Percentiles rank a stretch among this genome's conserved stretches.
Conservation (phyloP, 2,113 vertebrate species). For the Zosterops pallidus region DNA sequence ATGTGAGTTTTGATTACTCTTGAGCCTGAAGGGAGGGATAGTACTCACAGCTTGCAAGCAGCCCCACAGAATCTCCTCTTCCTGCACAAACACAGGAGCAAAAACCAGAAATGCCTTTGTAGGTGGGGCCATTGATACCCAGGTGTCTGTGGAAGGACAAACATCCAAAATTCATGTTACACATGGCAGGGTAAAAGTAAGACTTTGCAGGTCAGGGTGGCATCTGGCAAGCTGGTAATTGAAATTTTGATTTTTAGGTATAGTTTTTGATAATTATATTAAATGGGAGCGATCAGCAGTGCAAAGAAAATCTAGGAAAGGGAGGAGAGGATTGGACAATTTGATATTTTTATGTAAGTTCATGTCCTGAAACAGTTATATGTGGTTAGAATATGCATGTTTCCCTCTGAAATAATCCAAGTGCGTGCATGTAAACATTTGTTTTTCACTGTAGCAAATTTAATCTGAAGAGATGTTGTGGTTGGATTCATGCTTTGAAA, state of each 20-base stretch:
- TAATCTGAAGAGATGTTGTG: not conserved
- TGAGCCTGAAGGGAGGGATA: not conserved
- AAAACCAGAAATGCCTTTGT: not conserved
- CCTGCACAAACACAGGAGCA: not conserved
- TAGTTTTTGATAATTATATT: not conserved
- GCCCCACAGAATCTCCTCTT: not conserved
- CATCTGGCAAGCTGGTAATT: not conserved
- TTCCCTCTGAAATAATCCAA: not conserved
- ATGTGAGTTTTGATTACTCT: constrained; percentile 3
- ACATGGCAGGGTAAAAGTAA: not conserved
- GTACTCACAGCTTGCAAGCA: not conserved
- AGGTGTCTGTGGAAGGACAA: not conserved
- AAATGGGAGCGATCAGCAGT: not conserved
- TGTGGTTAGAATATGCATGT: accelerated
- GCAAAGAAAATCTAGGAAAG: not conserved
- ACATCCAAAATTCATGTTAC: not conserved
- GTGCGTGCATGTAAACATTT: not conserved
- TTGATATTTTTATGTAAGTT: not conserved
- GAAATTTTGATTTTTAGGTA: not conserved
- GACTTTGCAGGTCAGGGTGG: not conserved
- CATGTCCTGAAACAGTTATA: not conserved
- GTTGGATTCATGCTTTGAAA: not conserved
- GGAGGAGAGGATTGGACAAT: not conserved
- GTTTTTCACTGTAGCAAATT: not conserved
- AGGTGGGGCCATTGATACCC: not conserved